These are phyloP conservation scores for Ochropleura leucogaster DNA, from an alignment of 2,888 invertebrate species.

Conservation along the genomic window DNA sequence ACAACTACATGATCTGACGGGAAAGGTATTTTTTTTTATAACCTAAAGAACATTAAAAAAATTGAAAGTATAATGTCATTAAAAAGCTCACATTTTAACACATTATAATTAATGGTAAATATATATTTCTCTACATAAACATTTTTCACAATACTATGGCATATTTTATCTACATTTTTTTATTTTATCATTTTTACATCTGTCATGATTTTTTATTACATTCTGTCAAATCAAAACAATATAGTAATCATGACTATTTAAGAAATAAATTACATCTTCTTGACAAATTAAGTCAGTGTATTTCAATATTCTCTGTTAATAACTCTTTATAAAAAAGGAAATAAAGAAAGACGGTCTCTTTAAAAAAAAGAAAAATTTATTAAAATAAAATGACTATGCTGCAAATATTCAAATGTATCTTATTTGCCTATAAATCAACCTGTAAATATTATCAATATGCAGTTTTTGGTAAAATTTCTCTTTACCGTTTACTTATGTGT, in stretches of 20 bases:
- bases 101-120: neutral
- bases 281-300: constrained; percentile 16
- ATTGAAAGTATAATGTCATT: neutral
- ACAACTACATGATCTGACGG: too few species aligned
- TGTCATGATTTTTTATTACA: constrained; percentile 3
- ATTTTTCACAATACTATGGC: constrained; percentile 6
- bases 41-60: too few species aligned
- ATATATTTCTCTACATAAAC: constrained; percentile 29
- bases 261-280: neutral
- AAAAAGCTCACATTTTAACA: neutral
- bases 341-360: too few species aligned
- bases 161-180: constrained; percentile 29
- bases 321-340: neutral
- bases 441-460: neutral
- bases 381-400: too few species aligned
- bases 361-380: neutral
- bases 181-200: constrained; percentile 9
- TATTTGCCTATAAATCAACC: constrained; percentile 1
- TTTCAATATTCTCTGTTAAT: neutral
- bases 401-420: constrained; percentile 8
- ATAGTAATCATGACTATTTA: constrained; percentile 3
- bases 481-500: too few species aligned
- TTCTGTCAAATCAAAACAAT: constrained; percentile 4
- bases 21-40: too few species aligned
- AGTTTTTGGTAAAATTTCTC: too few species aligned